Evolutionary conservation across 2,113 vertebrate genomes (phyloP).

Genomic region (Thamnophis sirtalis): DNA sequence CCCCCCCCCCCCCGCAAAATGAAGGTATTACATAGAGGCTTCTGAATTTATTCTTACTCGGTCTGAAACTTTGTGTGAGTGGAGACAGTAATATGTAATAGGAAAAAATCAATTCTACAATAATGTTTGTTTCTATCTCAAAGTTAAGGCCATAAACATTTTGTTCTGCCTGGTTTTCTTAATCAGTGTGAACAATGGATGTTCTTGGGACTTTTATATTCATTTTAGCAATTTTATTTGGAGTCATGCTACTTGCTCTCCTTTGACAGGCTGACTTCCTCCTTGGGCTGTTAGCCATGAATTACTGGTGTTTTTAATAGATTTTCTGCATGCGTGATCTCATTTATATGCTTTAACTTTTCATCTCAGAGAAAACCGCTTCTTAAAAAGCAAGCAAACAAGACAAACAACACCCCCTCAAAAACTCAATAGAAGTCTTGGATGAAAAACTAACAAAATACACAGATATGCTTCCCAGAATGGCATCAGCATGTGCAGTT

Average conservation of each 20-base stretch:
- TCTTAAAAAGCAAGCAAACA: neutral
- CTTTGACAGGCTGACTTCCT: slow-evolving; percentile 13
- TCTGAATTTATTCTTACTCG: neutral
- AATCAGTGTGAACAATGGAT: neutral
- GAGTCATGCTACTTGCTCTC: neutral
- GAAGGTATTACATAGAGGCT: neutral
- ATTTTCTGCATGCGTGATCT: neutral
- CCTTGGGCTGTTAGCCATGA: neutral
- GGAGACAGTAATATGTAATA: neutral
- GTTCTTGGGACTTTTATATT: neutral
- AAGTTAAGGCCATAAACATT: neutral
- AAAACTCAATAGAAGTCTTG: neutral
- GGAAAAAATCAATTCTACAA: neutral
- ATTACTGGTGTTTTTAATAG: slow-evolving; percentile 21
- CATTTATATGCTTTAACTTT: neutral
- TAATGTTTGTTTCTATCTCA: slow-evolving; percentile 9
- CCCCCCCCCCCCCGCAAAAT: neutral
- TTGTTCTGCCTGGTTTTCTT: slow-evolving; percentile 12
- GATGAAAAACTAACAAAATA: neutral
- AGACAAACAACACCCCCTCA: neutral
- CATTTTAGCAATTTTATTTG: slow-evolving; percentile 17
- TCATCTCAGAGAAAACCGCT: neutral
- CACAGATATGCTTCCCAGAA: neutral
- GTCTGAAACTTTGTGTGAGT: neutral
- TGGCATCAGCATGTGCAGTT: neutral